Evolutionary conservation across 1,140 invertebrate species (phyloP).

Genomic region (Micrasema longulum): DNA sequence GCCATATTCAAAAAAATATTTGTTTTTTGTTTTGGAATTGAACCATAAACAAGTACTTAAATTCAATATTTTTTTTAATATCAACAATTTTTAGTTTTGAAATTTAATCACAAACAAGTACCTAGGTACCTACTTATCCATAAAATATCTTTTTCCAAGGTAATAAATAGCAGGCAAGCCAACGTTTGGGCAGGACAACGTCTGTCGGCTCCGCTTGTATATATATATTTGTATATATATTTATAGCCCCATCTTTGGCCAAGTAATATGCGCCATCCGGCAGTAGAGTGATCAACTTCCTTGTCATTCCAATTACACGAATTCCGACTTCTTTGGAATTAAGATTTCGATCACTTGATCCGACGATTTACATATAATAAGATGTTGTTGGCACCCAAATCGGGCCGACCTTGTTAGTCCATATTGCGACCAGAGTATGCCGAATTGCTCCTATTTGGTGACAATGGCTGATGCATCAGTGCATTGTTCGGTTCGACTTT

Average conservation of each 20-base stretch:
- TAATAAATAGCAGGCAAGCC: too few species aligned
- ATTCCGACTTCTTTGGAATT: background rate
- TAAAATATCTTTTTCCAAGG: too few species aligned
- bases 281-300: background rate
- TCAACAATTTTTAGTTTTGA: too few species aligned
- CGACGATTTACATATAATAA: constrained; percentile 8
- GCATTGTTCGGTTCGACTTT: constrained; percentile 33
- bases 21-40: too few species aligned
- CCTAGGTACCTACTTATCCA: too few species aligned
- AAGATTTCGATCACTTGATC: background rate
- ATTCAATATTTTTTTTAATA: too few species aligned
- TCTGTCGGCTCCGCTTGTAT: too few species aligned
- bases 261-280: background rate
- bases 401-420: constrained; percentile 18
- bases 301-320: background rate
- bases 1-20: too few species aligned
- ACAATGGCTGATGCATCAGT: constrained; percentile 41
- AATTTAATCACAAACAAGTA: too few species aligned
- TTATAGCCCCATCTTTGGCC: background rate
- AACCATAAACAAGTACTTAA: too few species aligned
- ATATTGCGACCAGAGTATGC: constrained; percentile 27
- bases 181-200: too few species aligned
- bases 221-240: too few species aligned
- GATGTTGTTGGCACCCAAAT: constrained; percentile 1
- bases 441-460: constrained; percentile 34